These are phyloP conservation scores for Panopea generosa DNA, from an alignment of 2,888 invertebrate genomes.

Conservation along the genomic window DNA sequence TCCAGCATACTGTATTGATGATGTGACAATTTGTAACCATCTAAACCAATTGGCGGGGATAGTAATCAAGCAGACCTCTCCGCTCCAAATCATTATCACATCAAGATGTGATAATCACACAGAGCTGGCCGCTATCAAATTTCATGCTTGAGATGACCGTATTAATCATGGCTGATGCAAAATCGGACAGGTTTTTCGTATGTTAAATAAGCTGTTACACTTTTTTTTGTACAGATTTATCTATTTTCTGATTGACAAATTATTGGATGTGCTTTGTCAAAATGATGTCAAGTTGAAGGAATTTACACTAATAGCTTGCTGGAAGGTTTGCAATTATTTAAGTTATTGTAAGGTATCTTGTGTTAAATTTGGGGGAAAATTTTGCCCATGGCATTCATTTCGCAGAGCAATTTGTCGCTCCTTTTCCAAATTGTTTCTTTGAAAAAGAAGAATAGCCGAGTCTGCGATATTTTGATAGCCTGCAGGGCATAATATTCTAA, in stretches of 20 bases:
- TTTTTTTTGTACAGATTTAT: not conserved
- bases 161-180: conserved; percentile 19
- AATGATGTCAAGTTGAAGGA: conserved; percentile 24
- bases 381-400: conserved; percentile 17
- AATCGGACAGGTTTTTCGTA: not conserved
- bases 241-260: not conserved
- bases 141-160: conserved; percentile 26
- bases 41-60: conserved; percentile 25
- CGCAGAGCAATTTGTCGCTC: conserved; percentile 29
- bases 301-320: conserved; percentile 24
- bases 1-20: conserved; percentile 16
- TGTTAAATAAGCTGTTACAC: conserved; percentile 18
- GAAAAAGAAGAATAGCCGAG: conserved; percentile 4
- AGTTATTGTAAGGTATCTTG: conserved; percentile 17
- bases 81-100: conserved; percentile 13
- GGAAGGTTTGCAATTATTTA: conserved; percentile 16
- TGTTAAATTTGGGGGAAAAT: conserved; percentile 24
- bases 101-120: not conserved
- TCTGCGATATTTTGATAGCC: no score
- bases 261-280: conserved; percentile 17
- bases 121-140: conserved; percentile 39
- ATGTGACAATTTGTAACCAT: conserved; percentile 41
- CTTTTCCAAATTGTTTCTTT: conserved; percentile 13
- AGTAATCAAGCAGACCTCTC: conserved; percentile 24
- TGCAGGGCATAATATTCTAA: no score